Evolutionary conservation across 2,113 vertebrate species (phyloP), one percentile per base, ranked within the genome.

Genomic region (Lepus americanus): DNA sequence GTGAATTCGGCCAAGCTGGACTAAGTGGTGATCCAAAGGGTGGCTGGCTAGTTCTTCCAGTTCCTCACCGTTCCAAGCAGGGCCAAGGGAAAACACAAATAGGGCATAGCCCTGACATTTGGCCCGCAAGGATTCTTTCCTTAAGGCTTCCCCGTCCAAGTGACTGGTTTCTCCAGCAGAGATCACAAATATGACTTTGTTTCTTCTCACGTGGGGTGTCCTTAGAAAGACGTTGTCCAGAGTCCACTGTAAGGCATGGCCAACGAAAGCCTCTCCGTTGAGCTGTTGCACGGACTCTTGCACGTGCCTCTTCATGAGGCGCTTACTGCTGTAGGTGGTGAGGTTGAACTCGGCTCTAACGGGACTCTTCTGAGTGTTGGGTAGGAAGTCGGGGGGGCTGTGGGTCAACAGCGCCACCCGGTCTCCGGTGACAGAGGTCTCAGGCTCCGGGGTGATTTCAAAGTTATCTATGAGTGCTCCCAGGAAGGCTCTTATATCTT

Each of bases 81-180:
- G 90, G 17, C 98, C 98, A 9, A 98, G 74, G 23, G 97, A 98
- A 72, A 98, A 70, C 49, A 97, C 98, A 94, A 98, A 98, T 0
- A 98, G 9, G 29, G 96, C 92, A 66, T 97, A 98, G 0, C 98
- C 98, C 70, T 97, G 90, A 69, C 98, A 98, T 39, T 98, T 98
- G 95, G 98, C 98, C 85, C 95, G 81, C 78, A 97, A 79, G 22
- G 98, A 92, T 33, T 95, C 96, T 81, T 96, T 95, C 82, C 66
- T 96, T 61, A 98, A 92, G 27, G 55, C 89, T 12, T 95, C 87
- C 29, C 66, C 97, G 69, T 98, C 98, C 94, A 96, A 72, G 33
- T 44, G 64, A 64, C 95, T 98, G 59, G 95, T 98, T 90, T 97
- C 91, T 84, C 98, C 98, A 72, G 95, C 89, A 59, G 98, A 97